Evolutionary conservation across 2,113 vertebrate species (phyloP), one percentile per base, ranked within the genome.

Genomic region (Solenodon paradoxus): DNA sequence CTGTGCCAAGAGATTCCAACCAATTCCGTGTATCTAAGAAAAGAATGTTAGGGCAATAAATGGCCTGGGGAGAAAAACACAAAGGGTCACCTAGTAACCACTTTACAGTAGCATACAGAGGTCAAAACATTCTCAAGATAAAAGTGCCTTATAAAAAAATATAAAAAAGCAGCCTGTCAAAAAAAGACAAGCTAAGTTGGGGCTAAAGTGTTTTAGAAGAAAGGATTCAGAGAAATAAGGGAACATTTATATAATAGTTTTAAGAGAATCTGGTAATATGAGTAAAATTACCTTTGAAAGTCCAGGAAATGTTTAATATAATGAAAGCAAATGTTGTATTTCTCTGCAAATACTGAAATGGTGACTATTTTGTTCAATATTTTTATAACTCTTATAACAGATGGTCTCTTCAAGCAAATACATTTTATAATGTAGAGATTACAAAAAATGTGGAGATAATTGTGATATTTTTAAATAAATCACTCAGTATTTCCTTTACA

Each of bases 1-100:
- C 47, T 63, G 59, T 94, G 69, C 72, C 72, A 72, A 85, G 71
- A 90, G 75, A 83, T 16, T 61, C 45, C 89, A 92, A 87, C 49
- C 16, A 87, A 51, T 72, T 95, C 53, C 55, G 30, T n/a, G n/a
- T 79, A 71, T 86, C 77, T 71, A 95, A 89, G 51, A 69, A 94
- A 97, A 95, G 57, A 79, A 81, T 68, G 53, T 86, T 64, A 78
- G 66, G 63, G 88, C 59, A 95, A 38, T 81, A 93, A 55, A 53
- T 69, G 40, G 45, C 83, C 74, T 87, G 30, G 57, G 42, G 61
- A 86, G 59, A 80, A 96, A 96, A 88, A 88, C 82, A 95, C 68
- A 85, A 59, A 78, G 35, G 64, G 61, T 95, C 63, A 84, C 85
- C 72, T 85, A 84, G 57, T 85, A 92, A 91, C 82, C 82, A 91